phyloP scores from a whole-genome alignment of 2,888 invertebrate genomes.

The Pheosia tremula region DNA sequence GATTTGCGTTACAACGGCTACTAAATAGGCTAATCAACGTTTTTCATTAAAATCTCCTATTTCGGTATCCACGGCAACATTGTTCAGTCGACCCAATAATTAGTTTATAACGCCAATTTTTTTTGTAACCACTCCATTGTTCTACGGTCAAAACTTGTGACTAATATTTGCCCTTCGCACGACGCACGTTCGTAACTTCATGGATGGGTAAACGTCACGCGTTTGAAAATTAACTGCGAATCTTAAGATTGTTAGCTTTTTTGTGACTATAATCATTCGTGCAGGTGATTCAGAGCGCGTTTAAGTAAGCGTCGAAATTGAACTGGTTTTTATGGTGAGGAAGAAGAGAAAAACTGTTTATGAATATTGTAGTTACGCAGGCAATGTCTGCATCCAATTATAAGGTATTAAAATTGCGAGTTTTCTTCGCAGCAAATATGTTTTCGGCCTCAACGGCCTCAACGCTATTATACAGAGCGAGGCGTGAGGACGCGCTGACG shows the following conservation, averaged over 20 bases:
- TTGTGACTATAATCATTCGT: neutral
- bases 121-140: slow-evolving; percentile 17
- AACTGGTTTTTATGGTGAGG: no score
- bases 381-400: no score
- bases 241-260: neutral
- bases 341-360: no score
- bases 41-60: neutral
- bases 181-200: slow-evolving; percentile 26
- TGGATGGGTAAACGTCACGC: slow-evolving; percentile 26
- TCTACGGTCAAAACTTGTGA: slow-evolving; percentile 14
- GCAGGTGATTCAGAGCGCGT: neutral
- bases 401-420: no score
- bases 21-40: no score
- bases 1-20: no score
- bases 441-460: no score
- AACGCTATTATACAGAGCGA: no score
- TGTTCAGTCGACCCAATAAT: neutral
- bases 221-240: slow-evolving; percentile 23
- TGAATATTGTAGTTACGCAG: no score
- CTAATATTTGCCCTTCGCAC: slow-evolving; percentile 14
- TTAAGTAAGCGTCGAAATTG: neutral
- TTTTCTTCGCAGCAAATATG: no score
- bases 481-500: no score
- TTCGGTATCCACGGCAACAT: neutral
- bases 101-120: slow-evolving; percentile 26